Evolutionary conservation across 1,140 invertebrate genomes (phyloP).

Genomic region (Papilio dardanus): DNA sequence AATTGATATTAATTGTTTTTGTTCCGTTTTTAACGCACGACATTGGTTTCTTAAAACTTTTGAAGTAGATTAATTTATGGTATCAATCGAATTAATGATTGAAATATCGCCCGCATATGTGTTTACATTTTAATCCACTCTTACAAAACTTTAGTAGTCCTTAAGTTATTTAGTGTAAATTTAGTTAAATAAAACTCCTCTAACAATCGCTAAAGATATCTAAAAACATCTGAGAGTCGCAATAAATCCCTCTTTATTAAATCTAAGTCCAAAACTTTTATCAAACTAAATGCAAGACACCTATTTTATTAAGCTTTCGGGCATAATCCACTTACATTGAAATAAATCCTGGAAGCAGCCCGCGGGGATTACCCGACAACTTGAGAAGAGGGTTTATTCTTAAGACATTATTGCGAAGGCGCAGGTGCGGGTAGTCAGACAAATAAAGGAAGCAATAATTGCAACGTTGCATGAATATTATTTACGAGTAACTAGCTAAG

Average conservation of each 20-base stretch:
- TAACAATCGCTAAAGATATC: not conserved
- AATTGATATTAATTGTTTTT: not conserved
- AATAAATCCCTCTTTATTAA: not conserved
- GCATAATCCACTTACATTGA: slow-evolving; percentile 2
- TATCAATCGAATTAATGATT: too few relatives aligned
- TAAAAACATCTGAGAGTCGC: too few relatives aligned
- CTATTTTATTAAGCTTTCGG: not conserved
- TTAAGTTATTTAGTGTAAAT: not conserved
- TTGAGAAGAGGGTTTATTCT: not conserved
- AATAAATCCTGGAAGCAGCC: slow-evolving; percentile 2
- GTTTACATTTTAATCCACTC: too few relatives aligned
- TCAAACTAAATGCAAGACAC: not conserved
- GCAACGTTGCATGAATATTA: not conserved
- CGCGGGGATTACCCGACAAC: not conserved
- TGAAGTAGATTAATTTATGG: not conserved
- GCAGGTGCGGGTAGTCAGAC: not conserved
- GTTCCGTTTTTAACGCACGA: not conserved
- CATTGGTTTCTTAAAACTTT: not conserved
- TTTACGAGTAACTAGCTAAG: not conserved
- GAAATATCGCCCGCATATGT: too few relatives aligned
- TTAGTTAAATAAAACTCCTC: not conserved
- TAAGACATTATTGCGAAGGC: not conserved
- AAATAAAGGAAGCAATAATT: slow-evolving; percentile 13
- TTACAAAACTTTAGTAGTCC: not conserved
- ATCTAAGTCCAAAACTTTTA: not conserved